Evolutionary conservation across 1,140 invertebrate genomes (phyloP).

Genomic region (Orussus abietinus): DNA sequence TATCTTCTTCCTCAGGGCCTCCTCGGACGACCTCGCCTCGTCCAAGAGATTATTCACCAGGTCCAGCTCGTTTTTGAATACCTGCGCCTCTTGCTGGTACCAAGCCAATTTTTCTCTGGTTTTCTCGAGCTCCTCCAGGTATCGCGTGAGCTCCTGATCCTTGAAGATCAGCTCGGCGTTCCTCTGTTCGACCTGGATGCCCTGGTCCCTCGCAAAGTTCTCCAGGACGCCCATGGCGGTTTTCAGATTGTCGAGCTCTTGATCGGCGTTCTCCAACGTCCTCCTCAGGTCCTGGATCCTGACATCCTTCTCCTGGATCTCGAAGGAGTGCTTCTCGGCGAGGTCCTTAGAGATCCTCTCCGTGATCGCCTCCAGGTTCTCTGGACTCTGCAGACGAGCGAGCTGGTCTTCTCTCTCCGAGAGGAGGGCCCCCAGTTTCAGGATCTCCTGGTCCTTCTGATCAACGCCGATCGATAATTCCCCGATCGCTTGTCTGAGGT

Average conservation of each 20-base stretch:
- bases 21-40: no score
- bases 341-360: not conserved
- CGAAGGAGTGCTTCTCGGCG: conserved; percentile 20
- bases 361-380: conserved; percentile 14
- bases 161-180: no score
- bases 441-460: conserved; percentile 19
- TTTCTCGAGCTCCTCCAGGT: no score
- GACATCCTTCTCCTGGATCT: conserved; percentile 20
- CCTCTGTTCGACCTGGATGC: no score
- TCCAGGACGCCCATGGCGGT: conserved; percentile 17
- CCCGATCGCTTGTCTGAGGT: conserved; percentile 50
- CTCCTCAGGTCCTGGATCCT: conserved; percentile 12
- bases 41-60: no score
- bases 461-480: conserved; percentile 35
- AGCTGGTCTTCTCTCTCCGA: conserved; percentile 15
- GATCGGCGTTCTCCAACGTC: not conserved
- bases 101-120: no score
- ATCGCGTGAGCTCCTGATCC: no score
- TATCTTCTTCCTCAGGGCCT: no score
- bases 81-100: no score
- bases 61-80: no score
- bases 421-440: conserved; percentile 13
- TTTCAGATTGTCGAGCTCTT: conserved; percentile 10
- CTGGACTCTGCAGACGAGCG: conserved; percentile 16
- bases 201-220: conserved; percentile 15